Conservation (phyloP, 2,113 vertebrate species). For the Laticauda laticaudata region DNA sequence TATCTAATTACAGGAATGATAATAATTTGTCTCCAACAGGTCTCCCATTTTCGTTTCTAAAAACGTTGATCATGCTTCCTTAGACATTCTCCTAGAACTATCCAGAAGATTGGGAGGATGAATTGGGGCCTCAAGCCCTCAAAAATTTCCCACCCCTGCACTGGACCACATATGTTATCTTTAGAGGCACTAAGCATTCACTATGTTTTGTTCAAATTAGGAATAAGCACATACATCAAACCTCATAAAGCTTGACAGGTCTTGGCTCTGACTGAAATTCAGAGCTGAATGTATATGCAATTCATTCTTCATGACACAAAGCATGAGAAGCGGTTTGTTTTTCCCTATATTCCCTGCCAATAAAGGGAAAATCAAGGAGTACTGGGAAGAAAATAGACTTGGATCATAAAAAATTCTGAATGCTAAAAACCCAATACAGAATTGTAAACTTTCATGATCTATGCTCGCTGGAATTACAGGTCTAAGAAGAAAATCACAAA, state of each 20-base stretch:
- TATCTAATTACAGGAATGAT: neutral
- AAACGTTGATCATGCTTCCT: neutral
- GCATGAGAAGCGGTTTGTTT: slow-evolving; percentile 27
- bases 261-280: neutral
- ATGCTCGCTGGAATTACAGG: neutral
- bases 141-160: neutral
- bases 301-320: neutral
- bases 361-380: slow-evolving; percentile 10
- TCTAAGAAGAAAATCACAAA: slow-evolving; percentile 1
- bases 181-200: neutral
- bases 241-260: neutral
- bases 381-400: neutral
- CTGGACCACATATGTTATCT: neutral
- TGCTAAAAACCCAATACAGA: neutral
- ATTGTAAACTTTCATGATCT: neutral
- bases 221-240: neutral
- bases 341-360: neutral
- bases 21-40: neutral
- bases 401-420: neutral
- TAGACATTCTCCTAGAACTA: neutral
- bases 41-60: neutral
- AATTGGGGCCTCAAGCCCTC: neutral
- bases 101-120: neutral
- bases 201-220: neutral
- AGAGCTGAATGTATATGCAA: neutral